Evolutionary conservation across 2,113 vertebrate species (phyloP).

Genomic region (Eurypyga helias): DNA sequence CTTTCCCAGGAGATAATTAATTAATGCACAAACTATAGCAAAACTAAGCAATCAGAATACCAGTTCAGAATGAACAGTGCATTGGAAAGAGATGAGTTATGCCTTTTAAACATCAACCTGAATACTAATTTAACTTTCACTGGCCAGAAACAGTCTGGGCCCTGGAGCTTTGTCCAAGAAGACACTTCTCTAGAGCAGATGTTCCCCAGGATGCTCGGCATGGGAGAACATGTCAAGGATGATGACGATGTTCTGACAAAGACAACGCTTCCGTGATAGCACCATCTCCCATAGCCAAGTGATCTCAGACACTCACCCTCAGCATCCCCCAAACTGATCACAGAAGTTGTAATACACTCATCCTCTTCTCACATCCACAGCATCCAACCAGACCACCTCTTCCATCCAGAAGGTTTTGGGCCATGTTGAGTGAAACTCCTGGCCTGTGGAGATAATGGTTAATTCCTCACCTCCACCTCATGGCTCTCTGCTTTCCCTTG

Average conservation of each 20-base stretch:
- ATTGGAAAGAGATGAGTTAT: not conserved
- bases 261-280: accelerated
- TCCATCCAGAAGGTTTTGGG: not conserved
- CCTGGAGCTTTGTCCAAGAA: not conserved
- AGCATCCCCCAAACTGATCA: not conserved
- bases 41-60: not conserved
- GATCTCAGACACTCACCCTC: not conserved
- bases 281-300: not conserved
- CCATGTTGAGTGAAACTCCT: not conserved
- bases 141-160: not conserved
- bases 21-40: not conserved
- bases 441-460: not conserved
- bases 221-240: not conserved
- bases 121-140: not conserved
- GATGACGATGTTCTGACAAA: accelerated
- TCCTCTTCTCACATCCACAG: not conserved
- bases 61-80: not conserved
- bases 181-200: not conserved
- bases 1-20: not conserved
- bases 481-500: not conserved
- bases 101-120: not conserved
- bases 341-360: accelerated
- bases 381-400: not conserved
- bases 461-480: not conserved
- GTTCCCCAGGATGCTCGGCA: not conserved